Base-by-base conservation (phyloP, 37 sponge, comb jelly and placozoan genomes). In the Bolinopsis microptera region DNA sequence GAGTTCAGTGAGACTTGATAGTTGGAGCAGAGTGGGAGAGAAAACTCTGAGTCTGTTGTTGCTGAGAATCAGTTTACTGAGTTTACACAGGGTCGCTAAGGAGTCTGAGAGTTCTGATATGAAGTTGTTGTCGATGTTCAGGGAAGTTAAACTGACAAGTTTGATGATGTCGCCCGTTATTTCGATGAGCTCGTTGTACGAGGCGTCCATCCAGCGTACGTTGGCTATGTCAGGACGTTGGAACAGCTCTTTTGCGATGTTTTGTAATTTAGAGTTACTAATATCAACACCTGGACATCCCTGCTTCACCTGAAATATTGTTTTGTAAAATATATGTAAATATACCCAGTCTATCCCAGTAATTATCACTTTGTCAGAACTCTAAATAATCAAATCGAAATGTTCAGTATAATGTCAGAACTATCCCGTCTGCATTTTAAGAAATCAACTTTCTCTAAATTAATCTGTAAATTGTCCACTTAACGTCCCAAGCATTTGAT, bases 61-160 rank as follows among this genome's bases (percentile, higher is more conserved):
- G 26, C 90, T 86, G 26, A 41, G 61, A n/a, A 86, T 86, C 26
- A 86, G 90, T 40, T 86, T 86, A 34, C 61, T 86, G 18, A 86
- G 90, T 40, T 86, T 86, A 3, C 36, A 16, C 30, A 86, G 61
- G 18, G 36, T 39, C 0, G 61, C 22, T 24, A 86, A 26, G 8
- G 90, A 38, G 28, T 86, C 90, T 0, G 90, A 41, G 5, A 86
- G 90, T 39, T 86, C 90, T 18, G 90, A 86, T 24, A 86, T 86
- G 90, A 86, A 86, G 90, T 86, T 86, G 61, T 86, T 86, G 90
- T 86, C 90, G 61, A 86, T 27, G 90, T 86, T 86, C 30, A 86
- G 90, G 13, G 90, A 86, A 0, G 61, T 86, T 3, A 86, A 5
- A 26, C 61, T 41, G 28, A 86, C 90, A 8, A 86, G 61, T 41